phyloP scores from a whole-genome alignment of 2,113 vertebrate genomes.

The Myotis davidii region DNA sequence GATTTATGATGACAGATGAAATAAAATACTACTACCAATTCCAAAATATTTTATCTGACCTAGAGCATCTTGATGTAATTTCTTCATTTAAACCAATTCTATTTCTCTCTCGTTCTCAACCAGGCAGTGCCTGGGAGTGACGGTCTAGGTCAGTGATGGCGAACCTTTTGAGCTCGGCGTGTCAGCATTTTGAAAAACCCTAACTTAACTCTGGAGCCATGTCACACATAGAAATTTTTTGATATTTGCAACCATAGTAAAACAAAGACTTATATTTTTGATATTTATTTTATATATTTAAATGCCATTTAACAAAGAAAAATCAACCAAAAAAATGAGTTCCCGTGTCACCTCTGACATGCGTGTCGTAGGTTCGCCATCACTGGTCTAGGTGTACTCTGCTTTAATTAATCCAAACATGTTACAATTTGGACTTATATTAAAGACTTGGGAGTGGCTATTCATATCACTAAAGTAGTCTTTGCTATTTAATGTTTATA shows the following conservation, averaged over 20 bases:
- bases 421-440: neutral
- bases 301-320: no score
- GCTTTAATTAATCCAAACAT: neutral
- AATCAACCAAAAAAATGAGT: no score
- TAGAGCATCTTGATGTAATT: neutral
- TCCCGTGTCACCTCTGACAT: no score
- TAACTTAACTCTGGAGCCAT: no score
- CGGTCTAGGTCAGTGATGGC: no score
- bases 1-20: neutral
- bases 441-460: neutral
- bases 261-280: no score
- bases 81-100: neutral
- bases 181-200: no score
- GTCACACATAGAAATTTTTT: no score
- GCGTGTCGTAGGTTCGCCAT: no score
- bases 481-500: neutral
- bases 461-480: neutral
- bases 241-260: no score
- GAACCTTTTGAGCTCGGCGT: no score
- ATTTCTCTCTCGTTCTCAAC: neutral
- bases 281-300: no score
- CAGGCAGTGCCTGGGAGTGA: neutral
- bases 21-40: neutral
- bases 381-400: neutral
- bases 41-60: neutral